Evolutionary conservation across 2,113 vertebrate species (phyloP).

Genomic region (Epinephelus cyanopodus): DNA sequence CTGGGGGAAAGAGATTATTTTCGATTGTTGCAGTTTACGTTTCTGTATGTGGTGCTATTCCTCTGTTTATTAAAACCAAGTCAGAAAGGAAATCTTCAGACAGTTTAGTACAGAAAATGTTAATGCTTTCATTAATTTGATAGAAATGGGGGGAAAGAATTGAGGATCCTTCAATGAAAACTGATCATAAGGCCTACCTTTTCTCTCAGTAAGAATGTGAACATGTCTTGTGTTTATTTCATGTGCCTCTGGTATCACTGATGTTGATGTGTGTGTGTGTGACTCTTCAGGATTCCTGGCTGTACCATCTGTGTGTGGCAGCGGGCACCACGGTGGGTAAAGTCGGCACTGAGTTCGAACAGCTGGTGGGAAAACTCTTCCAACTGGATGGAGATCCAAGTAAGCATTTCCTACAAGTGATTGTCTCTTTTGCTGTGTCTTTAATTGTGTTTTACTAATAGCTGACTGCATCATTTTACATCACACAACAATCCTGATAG

Average conservation of each 20-base stretch:
- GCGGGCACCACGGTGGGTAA: constrained; percentile 89
- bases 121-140: background rate
- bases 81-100: too few relatives aligned
- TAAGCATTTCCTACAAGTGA: constrained; percentile 74
- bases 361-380: constrained; percentile 93
- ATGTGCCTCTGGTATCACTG: background rate
- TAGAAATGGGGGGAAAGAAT: background rate
- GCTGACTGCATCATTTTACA: background rate
- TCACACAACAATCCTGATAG: background rate
- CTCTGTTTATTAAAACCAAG: too few relatives aligned
- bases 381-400: constrained; percentile 90
- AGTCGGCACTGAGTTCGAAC: constrained; percentile 96
- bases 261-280: background rate
- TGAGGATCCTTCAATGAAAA: background rate
- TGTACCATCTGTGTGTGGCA: constrained; percentile 95
- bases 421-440: background rate
- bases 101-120: background rate
- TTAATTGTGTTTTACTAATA: background rate
- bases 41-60: too few relatives aligned
- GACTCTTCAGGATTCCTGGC: constrained; percentile 91
- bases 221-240: background rate
- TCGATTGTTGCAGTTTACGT: too few relatives aligned
- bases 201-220: background rate
- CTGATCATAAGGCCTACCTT: too few relatives aligned
- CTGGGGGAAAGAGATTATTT: background rate